Percentiles rank a stretch among this genome's conserved stretches.
Conservation (phyloP, 2,797 vertebrate species). For the Tachyglossus aculeatus region DNA sequence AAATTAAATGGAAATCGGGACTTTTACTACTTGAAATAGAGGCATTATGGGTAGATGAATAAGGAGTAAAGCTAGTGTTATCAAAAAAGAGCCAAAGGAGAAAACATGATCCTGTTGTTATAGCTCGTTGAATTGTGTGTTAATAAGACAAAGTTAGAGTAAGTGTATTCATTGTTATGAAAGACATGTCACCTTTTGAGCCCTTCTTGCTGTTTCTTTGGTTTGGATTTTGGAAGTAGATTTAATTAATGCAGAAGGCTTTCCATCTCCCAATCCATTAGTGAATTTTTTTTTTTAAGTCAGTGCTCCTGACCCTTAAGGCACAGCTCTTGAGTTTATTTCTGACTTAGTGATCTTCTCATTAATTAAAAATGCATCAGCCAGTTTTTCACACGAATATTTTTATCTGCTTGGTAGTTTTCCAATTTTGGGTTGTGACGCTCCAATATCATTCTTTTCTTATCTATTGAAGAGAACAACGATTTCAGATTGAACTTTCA, state of each 20-base stretch:
- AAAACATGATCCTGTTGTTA: neutral
- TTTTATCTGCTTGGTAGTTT: constrained; percentile 1
- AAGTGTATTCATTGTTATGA: no score
- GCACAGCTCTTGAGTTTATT: constrained; percentile 25
- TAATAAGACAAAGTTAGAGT: neutral
- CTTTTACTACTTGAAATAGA: neutral
- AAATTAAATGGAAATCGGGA: constrained; percentile 39
- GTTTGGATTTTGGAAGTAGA: no score
- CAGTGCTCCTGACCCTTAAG: neutral
- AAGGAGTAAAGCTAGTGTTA: constrained; percentile 13
- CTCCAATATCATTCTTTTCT: neutral
- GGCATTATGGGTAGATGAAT: neutral
- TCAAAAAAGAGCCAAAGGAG: neutral
- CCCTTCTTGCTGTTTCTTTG: no score
- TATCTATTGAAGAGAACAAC: neutral
- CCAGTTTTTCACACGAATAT: neutral
- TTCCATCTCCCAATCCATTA: neutral
- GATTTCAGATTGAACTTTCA: constrained; percentile 11
- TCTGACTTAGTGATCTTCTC: neutral
- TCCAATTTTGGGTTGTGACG: neutral
- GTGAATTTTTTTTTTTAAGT: constrained; percentile 13
- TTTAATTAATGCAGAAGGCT: no score
- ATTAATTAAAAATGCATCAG: constrained; percentile 5
- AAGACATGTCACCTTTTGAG: no score
- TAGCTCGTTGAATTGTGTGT: neutral